Evolutionary conservation across 1,140 invertebrate genomes (phyloP).

Genomic region (Drosophila mojavensis): DNA sequence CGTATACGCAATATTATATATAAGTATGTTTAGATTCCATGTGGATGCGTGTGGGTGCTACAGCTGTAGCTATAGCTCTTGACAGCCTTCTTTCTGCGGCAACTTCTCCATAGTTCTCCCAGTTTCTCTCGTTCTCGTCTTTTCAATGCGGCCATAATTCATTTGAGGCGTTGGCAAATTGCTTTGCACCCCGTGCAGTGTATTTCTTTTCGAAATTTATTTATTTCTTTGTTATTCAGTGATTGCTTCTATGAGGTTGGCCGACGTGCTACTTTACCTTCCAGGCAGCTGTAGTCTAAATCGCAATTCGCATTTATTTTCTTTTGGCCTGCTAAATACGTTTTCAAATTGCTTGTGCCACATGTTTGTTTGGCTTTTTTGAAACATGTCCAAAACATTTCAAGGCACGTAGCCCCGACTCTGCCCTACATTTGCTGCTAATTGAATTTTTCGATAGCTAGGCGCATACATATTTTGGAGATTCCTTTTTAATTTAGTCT

Average conservation of each 20-base stretch:
- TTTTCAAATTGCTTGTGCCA: conserved; percentile 25
- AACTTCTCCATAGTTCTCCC: conserved; percentile 27
- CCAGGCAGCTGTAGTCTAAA: conserved; percentile 33
- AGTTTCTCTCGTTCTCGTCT: conserved; percentile 7
- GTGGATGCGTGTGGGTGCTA: conserved; percentile 20
- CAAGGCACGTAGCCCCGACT: conserved; percentile 17
- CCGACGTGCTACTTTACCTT: conserved; percentile 7
- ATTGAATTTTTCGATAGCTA: neutral
- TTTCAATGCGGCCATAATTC: conserved; percentile 24
- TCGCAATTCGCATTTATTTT: conserved; percentile 35
- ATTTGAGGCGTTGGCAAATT: conserved; percentile 38
- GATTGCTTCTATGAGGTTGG: neutral
- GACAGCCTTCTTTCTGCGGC: neutral
- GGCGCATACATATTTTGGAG: too few species aligned
- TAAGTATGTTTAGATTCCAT: conserved; percentile 58
- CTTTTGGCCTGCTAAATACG: conserved; percentile 29
- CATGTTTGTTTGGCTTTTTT: conserved; percentile 29
- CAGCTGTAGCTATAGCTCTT: conserved; percentile 1
- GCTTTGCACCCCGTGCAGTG: neutral
- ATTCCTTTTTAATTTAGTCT: neutral
- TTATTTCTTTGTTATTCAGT: conserved; percentile 12
- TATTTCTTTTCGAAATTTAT: conserved; percentile 26
- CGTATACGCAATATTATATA: conserved; percentile 34
- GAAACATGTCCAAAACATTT: conserved; percentile 40
- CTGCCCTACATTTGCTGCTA: neutral